A percentile compares a stretch with the other conserved stretches of the same genome.
phyloP scores from a whole-genome alignment of 2,888 invertebrate genomes.

The Agrypnus murinus region DNA sequence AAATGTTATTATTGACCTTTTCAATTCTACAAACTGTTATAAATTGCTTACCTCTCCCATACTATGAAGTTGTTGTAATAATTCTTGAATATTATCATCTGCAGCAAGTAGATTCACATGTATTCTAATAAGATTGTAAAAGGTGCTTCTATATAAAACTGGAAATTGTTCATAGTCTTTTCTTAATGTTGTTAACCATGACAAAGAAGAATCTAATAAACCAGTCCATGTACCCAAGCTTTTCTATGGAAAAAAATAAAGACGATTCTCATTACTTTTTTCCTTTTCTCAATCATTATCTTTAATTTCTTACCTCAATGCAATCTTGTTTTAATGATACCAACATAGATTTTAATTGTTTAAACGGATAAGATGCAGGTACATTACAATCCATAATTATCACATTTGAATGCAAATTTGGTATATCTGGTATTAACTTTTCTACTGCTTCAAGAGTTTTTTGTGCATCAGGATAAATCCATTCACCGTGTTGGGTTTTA shows the following conservation, averaged over 20 bases:
- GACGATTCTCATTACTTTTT: too few relatives aligned
- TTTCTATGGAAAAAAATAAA: constrained; percentile 62
- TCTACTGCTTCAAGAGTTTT: constrained; percentile 70
- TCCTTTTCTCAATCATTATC: constrained; percentile 1
- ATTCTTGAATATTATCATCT: constrained; percentile 77
- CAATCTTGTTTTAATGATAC: constrained; percentile 73
- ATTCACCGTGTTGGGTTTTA: constrained; percentile 75
- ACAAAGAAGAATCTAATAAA: constrained; percentile 75
- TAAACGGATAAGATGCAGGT: constrained; percentile 77
- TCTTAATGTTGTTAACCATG: constrained; percentile 73
- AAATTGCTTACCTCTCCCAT: constrained; percentile 81
- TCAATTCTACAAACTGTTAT: too few relatives aligned
- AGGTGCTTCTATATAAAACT: constrained; percentile 76
- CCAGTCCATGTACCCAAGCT: constrained; percentile 73
- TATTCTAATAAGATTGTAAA: constrained; percentile 74
- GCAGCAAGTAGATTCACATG: constrained; percentile 80
- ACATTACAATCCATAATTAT: constrained; percentile 78
- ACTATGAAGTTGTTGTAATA: constrained; percentile 77
- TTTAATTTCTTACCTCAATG: constrained; percentile 70
- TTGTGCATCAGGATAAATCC: constrained; percentile 75
- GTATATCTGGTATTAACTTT: constrained; percentile 74
- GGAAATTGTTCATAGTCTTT: constrained; percentile 76
- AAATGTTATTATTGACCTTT: too few relatives aligned
- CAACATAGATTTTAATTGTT: constrained; percentile 75
- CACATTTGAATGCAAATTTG: constrained; percentile 75